Percentiles rank a stretch among this genome's conserved stretches.
These are phyloP conservation scores for Pachyseris speciosa DNA, from an alignment of 64 coral and sea anemone genomes.

Conservation along the genomic window DNA sequence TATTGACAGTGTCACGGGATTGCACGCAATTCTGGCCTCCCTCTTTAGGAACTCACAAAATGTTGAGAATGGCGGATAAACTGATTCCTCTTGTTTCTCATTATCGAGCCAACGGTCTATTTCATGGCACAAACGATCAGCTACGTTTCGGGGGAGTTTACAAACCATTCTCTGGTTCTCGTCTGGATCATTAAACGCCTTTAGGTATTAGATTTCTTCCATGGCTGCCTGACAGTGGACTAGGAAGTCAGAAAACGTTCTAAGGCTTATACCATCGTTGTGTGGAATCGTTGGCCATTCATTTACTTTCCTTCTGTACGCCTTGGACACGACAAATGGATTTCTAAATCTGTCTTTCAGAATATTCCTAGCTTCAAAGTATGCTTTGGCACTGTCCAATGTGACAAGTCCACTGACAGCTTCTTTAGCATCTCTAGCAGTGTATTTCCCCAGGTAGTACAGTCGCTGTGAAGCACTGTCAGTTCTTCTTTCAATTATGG, in stretches of 20 bases:
- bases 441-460: too few relatives aligned
- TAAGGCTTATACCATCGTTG: not conserved
- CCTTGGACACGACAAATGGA: too few relatives aligned
- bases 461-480: too few relatives aligned
- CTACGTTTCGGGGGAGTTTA: not conserved
- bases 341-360: too few relatives aligned
- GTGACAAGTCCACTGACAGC: too few relatives aligned
- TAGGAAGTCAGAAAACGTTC: not conserved
- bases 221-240: not conserved
- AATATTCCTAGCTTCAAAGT: too few relatives aligned
- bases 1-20: not conserved
- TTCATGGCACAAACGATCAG: slow-evolving; percentile 9
- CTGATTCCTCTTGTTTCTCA: not conserved
- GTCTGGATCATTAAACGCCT: not conserved
- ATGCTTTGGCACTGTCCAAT: too few relatives aligned
- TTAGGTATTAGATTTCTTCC: not conserved
- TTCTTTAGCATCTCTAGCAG: too few relatives aligned
- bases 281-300: not conserved
- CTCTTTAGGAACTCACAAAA: not conserved
- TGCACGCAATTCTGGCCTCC: too few relatives aligned
- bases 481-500: too few relatives aligned
- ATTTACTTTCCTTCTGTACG: not conserved
- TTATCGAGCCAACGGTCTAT: slow-evolving; percentile 1
- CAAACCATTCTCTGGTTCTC: not conserved
- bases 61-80: not conserved